These are phyloP conservation scores for Lasius platythorax DNA, from an alignment of 2,888 invertebrate species.

Conservation along the genomic window DNA sequence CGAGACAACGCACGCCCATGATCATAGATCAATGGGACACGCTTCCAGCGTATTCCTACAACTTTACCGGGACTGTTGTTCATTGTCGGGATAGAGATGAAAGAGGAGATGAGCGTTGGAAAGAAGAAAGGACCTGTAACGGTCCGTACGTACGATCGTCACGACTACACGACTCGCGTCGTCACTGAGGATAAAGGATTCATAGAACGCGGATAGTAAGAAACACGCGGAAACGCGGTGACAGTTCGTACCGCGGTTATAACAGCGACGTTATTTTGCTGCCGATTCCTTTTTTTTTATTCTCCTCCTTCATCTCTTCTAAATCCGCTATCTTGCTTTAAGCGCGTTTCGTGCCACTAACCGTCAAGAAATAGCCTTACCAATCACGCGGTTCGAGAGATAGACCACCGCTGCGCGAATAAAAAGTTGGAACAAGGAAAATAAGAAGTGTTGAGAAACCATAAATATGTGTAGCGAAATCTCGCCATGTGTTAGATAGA, in stretches of 20 bases:
- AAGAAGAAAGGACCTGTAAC: conserved; percentile 53
- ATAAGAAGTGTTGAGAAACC: conserved; percentile 67
- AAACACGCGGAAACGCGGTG: conserved; percentile 85
- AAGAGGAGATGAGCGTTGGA: conserved; percentile 43
- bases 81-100: conserved; percentile 65
- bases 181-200: conserved; percentile 78
- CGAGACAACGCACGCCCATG: conserved; percentile 63
- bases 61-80: conserved; percentile 73
- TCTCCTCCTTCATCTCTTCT: conserved; percentile 60
- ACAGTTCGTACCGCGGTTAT: conserved; percentile 84
- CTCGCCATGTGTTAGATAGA: conserved; percentile 72
- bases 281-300: conserved; percentile 75
- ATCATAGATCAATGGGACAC: conserved; percentile 78
- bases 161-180: conserved; percentile 62
- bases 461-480: conserved; percentile 64
- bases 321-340: conserved; percentile 64
- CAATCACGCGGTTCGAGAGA: conserved; percentile 80
- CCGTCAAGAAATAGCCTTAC: conserved; percentile 74
- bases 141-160: conserved; percentile 56
- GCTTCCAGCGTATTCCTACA: conserved; percentile 73
- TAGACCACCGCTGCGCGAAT: conserved; percentile 72
- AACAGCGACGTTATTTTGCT: conserved; percentile 84
- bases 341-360: conserved; percentile 68
- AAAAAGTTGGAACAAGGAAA: conserved; percentile 75
- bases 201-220: conserved; percentile 79